Base-by-base conservation (phyloP, 2,113 vertebrate genomes). In the Pituophis catenifer region DNA sequence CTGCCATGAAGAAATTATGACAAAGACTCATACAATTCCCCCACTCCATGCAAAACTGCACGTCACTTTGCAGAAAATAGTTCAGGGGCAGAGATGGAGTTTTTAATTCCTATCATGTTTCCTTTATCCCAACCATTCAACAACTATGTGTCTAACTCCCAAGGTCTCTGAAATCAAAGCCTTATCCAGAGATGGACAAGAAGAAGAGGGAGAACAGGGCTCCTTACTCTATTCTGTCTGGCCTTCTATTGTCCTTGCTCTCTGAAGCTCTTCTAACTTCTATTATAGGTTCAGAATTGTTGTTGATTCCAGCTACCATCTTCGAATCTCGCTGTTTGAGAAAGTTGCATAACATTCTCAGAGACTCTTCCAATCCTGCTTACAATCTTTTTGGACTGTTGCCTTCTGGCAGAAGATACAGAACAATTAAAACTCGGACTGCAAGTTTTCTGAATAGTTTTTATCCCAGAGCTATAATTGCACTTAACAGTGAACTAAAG, bases 1-100 rank as follows among this genome's bases (percentile, higher is more conserved):
- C 92, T 91, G 44, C 54, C 70, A 50, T 19, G 29, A 81, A 93
- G 89, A 52, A 93, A 90, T 91, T 90, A 48, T 75, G 58, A 85
- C 93, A 95, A 93, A 86, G 15, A 9, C 85, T 62, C 58, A 26
- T 54, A 52, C 5, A 50, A 29, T 59, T 15, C 17, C 8, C 38
- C 44, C 6, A 57, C 15, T 87, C 1, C 0, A 2, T 87, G 55
- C 26, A 91, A 21, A 62, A 50, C 44, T 50, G 8, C 86, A 50
- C 55, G 23, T 33, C 8, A 17, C 15, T 92, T 62, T 58, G 29
- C 17, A 33, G 52, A 58, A 52, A n/a, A 8, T 88, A 59, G 7
- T 62, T 58, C 24, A 62, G 21, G 85, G 17, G 11, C 7, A 29
- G 44, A 8, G 33, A 48, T 44, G 70, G 70, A 44, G 29, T 53